phyloP scores from a whole-genome alignment of 2,797 vertebrate species.

The Pseudocheirus occidentalis region DNA sequence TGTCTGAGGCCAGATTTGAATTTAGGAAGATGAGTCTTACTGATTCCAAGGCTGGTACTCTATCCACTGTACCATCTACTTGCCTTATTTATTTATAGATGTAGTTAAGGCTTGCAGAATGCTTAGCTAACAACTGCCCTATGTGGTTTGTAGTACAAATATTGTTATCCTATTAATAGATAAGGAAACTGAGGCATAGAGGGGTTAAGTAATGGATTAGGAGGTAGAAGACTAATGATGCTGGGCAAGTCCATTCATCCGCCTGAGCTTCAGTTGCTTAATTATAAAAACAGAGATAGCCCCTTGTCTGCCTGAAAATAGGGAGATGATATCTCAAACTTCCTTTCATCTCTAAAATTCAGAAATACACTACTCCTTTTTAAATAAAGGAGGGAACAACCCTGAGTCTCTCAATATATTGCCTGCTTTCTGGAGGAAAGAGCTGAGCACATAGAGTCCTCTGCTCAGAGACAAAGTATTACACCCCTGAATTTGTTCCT shows the following conservation, averaged over 20 bases:
- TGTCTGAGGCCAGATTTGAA: background rate
- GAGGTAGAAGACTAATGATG: background rate
- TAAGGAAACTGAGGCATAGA: background rate
- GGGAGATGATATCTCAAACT: background rate
- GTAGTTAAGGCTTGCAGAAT: background rate
- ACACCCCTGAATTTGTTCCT: background rate
- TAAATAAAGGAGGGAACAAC: background rate
- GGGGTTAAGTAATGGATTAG: background rate
- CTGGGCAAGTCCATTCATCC: background rate
- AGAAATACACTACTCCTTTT: background rate
- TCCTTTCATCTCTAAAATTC: background rate
- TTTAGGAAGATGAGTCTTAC: background rate
- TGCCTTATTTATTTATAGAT: background rate
- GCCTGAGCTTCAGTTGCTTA: constrained; percentile 5
- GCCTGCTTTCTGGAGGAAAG: background rate
- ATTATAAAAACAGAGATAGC: constrained; percentile 11
- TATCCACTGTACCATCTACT: background rate
- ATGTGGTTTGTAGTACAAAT: too few species aligned
- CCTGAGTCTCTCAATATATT: background rate
- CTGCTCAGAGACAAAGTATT: background rate
- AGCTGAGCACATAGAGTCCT: background rate
- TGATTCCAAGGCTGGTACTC: background rate
- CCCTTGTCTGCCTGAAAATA: background rate
- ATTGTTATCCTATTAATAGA: background rate
- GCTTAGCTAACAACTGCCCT: background rate